Conservation (phyloP, 2,888 invertebrate species). For the Adelognathus sp. region DNA sequence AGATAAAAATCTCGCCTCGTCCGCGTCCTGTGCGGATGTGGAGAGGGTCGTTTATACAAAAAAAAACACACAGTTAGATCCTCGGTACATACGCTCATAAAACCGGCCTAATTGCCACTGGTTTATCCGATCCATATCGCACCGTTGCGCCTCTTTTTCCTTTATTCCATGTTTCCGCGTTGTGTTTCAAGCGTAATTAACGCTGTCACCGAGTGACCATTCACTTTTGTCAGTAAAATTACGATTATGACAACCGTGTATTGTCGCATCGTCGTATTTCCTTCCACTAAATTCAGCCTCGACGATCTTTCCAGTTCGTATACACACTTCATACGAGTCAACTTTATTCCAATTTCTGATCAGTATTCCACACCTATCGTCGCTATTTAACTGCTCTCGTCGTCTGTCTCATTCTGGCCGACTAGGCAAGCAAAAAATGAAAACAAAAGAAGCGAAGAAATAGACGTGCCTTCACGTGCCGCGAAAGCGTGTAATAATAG, state of each 20-base stretch:
- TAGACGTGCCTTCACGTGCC: slow-evolving; percentile 67
- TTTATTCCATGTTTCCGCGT: slow-evolving; percentile 25
- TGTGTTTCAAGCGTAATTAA: slow-evolving; percentile 16
- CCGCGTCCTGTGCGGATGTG: slow-evolving; percentile 67
- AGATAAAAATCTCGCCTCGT: slow-evolving; percentile 71
- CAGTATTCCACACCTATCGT: slow-evolving; percentile 43
- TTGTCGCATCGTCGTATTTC: background rate
- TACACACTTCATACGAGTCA: background rate
- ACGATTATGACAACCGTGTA: background rate
- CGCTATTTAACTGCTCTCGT: slow-evolving; percentile 43
- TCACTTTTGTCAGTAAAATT: background rate
- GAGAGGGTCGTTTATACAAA: slow-evolving; percentile 62
- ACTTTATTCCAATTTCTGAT: slow-evolving; percentile 24
- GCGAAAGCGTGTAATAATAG: slow-evolving; percentile 75
- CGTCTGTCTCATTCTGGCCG: slow-evolving; percentile 9
- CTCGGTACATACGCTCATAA: background rate
- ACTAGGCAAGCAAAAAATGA: slow-evolving; percentile 45
- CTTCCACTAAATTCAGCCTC: background rate
- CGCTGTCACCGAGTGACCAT: background rate
- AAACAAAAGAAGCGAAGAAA: slow-evolving; percentile 20
- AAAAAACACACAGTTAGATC: slow-evolving; percentile 71
- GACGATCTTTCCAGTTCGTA: background rate
- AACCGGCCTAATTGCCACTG: slow-evolving; percentile 73
- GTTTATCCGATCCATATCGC: slow-evolving; percentile 50
- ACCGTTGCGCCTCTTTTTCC: slow-evolving; percentile 49